Evolutionary conservation across 2,888 invertebrate species (phyloP).

Genomic region (Unio delphinus): DNA sequence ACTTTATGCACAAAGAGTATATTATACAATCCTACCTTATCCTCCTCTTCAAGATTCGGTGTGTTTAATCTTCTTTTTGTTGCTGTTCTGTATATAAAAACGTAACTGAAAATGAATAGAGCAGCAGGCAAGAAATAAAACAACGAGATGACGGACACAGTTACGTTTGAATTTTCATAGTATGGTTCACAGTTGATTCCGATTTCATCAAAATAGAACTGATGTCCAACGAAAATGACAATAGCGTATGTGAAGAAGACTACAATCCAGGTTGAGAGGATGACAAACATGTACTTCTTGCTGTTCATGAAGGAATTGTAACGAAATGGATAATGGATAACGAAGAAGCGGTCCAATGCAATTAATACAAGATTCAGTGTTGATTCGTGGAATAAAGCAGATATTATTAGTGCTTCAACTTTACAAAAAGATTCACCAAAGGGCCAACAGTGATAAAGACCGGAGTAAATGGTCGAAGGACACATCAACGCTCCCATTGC

Average conservation of each 20-base stretch:
- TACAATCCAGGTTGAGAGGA: conserved; percentile 28
- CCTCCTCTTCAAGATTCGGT: neutral
- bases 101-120: conserved; percentile 35
- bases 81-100: conserved; percentile 25
- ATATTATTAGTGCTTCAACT: conserved; percentile 32
- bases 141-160: conserved; percentile 27
- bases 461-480: conserved; percentile 34
- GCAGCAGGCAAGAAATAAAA: conserved; percentile 35
- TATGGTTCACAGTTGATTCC: conserved; percentile 43
- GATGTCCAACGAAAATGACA: conserved; percentile 33
- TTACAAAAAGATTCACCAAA: conserved; percentile 34
- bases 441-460: conserved; percentile 37
- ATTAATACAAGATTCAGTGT: conserved; percentile 34
- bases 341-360: conserved; percentile 36
- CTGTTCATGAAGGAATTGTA: conserved; percentile 34
- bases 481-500: conserved; percentile 34
- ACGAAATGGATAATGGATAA: conserved; percentile 25
- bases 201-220: conserved; percentile 38
- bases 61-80: conserved; percentile 6
- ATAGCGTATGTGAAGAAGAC: conserved; percentile 30
- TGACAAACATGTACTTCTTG: conserved; percentile 23
- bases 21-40: too few species aligned
- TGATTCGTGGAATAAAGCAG: conserved; percentile 40
- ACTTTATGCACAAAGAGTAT: too few species aligned
- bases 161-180: conserved; percentile 34